Conservation (phyloP, 2,888 invertebrate species). For the Diarsia brunnea region DNA sequence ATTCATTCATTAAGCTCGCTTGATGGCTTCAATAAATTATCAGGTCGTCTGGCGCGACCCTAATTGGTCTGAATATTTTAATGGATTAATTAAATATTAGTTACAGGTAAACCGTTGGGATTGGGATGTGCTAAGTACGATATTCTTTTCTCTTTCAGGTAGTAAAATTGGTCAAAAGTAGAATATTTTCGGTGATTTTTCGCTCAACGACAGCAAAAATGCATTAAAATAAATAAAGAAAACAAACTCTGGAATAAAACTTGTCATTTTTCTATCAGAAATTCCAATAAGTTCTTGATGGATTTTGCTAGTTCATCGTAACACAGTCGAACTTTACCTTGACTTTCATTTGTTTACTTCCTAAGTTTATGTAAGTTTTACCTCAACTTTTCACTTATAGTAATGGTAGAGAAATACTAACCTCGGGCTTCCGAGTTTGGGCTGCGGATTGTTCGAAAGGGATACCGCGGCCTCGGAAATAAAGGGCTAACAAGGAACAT, state of each 20-base stretch:
- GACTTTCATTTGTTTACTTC: constrained; percentile 1
- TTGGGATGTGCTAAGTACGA: constrained; percentile 4
- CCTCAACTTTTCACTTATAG: constrained; percentile 8
- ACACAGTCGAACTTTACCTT: neutral
- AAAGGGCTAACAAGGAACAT: too few relatives aligned
- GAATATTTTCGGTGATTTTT: neutral
- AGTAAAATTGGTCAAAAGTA: neutral
- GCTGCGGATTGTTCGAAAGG: too few relatives aligned
- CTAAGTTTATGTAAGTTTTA: neutral
- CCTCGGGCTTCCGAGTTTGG: neutral
- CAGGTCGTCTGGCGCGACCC: constrained; percentile 57
- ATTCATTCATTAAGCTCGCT: constrained; percentile 59
- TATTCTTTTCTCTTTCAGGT: constrained; percentile 5
- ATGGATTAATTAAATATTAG: constrained; percentile 35
- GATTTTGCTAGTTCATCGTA: constrained; percentile 12
- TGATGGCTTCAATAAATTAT: constrained; percentile 61
- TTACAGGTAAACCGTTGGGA: constrained; percentile 1
- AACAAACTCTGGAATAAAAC: neutral
- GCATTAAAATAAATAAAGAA: neutral
- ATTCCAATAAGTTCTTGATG: constrained; percentile 10
- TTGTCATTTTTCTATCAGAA: neutral
- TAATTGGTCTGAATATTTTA: constrained; percentile 64
- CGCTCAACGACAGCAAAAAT: neutral
- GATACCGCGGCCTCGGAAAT: too few relatives aligned
- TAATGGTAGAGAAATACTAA: neutral